Evolutionary conservation across 1,140 invertebrate species (phyloP), one percentile per base, ranked within the genome.

Genomic region (Asobara japonica): DNA sequence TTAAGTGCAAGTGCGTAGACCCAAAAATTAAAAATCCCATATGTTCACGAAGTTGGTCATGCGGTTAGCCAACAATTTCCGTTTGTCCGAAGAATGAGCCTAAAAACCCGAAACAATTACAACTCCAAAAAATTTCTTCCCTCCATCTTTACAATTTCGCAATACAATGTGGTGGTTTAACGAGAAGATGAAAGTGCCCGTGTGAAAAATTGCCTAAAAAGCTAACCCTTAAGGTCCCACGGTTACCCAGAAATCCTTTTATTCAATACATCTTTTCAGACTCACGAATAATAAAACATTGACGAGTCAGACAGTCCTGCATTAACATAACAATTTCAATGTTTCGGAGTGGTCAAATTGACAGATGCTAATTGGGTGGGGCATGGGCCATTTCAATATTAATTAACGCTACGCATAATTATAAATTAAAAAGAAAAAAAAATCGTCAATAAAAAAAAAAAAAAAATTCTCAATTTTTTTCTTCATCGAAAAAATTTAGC

Each of bases 161-260:
- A 56, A 56, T n/a, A n/a, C 51, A 56, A 56, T 56, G 10, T 56
- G 25, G 51, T 56, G 51, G 51, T 56, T 56, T 56, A 56, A 56
- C 51, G 51, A 56, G 51, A 56, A 56, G 51, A 56, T 56, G 22
- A 56, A 56, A 56, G 16, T 56, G 11, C 18, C 25, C 51, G 22
- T 56, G 51, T 56, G 51, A 56, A 27, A 56, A 56, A 13, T 56
- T 18, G 7, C 18, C 45, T 13, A 22, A 56, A 56, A 56, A 56
- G 10, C 51, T 56, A 56, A 56, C 22, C 22, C 51, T 13, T 56
- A 13, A 56, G 51, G 13, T 56, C 51, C 22, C 51, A 56, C 51
- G 51, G 51, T 56, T 56, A 56, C 20, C 22, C 51, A 56, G 51
- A 56, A 56, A 56, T 25, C 16, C 51, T 56, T 56, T 2, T 25